Conservation (phyloP, 2,797 vertebrate genomes). For the Micrastur ruficollis region DNA sequence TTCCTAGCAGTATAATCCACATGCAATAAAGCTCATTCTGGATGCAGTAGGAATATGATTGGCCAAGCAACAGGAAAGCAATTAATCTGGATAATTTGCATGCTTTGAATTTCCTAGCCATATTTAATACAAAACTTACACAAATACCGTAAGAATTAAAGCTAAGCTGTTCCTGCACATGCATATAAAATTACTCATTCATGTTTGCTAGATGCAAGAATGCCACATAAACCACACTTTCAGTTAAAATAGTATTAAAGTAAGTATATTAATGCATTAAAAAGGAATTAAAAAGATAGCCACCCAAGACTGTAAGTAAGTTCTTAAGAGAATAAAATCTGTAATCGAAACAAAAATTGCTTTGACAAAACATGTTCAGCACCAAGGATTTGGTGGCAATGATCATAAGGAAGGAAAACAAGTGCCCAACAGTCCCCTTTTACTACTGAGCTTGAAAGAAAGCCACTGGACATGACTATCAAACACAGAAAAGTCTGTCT, state of each 20-base stretch:
- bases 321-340: not conserved
- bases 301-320: not conserved
- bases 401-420: not conserved
- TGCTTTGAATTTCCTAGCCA: not conserved
- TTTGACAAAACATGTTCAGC: not conserved
- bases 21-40: not conserved
- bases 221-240: not conserved
- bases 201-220: not conserved
- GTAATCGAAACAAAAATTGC: not conserved
- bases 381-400: not conserved
- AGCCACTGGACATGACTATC: not conserved
- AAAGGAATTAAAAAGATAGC: not conserved
- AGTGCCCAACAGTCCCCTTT: not conserved
- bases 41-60: not conserved
- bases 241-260: not conserved
- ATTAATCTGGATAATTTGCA: constrained; percentile 33
- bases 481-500: not conserved
- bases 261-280: not conserved
- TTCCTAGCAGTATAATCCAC: constrained; percentile 38
- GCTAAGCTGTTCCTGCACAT: not conserved
- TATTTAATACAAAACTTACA: not conserved
- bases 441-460: not conserved
- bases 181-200: not conserved
- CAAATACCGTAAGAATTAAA: not conserved
- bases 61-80: constrained; percentile 23